phyloP scores from a whole-genome alignment of 2,113 vertebrate species.

The Macquaria australasica region DNA sequence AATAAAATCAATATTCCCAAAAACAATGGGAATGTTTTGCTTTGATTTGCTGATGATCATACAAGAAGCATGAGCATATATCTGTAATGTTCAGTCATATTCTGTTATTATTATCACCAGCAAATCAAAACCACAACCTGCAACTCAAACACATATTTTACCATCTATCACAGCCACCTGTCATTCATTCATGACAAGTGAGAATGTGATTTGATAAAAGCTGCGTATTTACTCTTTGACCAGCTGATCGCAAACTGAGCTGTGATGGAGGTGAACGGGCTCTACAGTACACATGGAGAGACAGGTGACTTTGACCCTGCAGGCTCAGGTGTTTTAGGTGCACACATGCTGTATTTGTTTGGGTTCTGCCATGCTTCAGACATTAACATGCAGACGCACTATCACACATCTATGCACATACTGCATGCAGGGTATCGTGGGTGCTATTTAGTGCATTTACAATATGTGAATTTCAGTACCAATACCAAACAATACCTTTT shows the following conservation, averaged over 20 bases:
- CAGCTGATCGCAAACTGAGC: background rate
- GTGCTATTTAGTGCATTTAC: background rate
- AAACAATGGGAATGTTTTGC: no score
- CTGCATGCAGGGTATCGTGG: background rate
- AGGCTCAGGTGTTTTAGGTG: conserved; percentile 72
- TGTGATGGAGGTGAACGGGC: background rate
- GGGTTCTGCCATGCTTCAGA: conserved; percentile 56
- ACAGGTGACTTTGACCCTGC: conserved; percentile 63
- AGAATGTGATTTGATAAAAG: background rate
- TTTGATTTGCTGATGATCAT: background rate
- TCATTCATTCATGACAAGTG: background rate
- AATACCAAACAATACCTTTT: background rate
- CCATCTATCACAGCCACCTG: background rate
- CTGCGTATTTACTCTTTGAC: background rate
- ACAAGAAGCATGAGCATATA: background rate
- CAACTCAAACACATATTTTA: background rate
- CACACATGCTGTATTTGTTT: conserved; percentile 77
- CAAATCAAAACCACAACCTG: background rate
- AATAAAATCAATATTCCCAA: background rate
- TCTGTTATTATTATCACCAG: conserved; percentile 8
- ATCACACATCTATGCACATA: conserved; percentile 12
- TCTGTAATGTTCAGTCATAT: background rate
- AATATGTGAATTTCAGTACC: background rate
- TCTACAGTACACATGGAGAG: conserved; percentile 23
- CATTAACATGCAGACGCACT: conserved; percentile 26